Evolutionary conservation across 1,140 invertebrate genomes (phyloP).

Genomic region (Plutomurus gul): DNA sequence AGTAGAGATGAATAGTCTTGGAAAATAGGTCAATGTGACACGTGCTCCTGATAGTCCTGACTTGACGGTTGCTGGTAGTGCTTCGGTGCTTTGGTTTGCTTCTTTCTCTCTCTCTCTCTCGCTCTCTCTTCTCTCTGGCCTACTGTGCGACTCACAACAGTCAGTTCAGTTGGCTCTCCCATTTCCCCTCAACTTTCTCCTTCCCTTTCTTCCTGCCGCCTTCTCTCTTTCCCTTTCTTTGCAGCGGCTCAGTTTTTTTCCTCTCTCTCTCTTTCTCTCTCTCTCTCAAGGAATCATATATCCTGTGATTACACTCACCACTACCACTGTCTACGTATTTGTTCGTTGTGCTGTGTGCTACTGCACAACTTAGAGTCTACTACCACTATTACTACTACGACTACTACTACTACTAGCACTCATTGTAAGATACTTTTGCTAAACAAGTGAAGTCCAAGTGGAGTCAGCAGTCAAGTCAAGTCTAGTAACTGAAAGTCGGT

Average conservation of each 20-base stretch:
- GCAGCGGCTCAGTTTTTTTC: too few relatives aligned
- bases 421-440: slow-evolving; percentile 20
- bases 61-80: slow-evolving; percentile 2
- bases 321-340: neutral
- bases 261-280: slow-evolving; percentile 27
- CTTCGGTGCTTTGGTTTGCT: neutral
- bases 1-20: slow-evolving; percentile 45
- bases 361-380: too few relatives aligned
- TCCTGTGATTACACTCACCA: slow-evolving; percentile 5
- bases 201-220: slow-evolving; percentile 20
- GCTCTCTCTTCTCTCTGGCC: neutral
- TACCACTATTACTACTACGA: neutral
- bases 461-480: slow-evolving; percentile 20
- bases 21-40: slow-evolving; percentile 51
- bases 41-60: slow-evolving; percentile 46
- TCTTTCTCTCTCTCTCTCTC: neutral
- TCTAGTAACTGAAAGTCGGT: neutral
- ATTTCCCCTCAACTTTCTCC: slow-evolving; percentile 20
- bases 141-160: slow-evolving; percentile 1
- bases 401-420: neutral
- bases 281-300: slow-evolving; percentile 10
- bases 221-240: neutral
- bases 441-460: slow-evolving; percentile 16
- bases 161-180: neutral
- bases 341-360: too few relatives aligned